A percentile compares a stretch with the other conserved stretches of the same genome.
phyloP scores from a whole-genome alignment of 2,888 invertebrate genomes.

The Gibbula magus region DNA sequence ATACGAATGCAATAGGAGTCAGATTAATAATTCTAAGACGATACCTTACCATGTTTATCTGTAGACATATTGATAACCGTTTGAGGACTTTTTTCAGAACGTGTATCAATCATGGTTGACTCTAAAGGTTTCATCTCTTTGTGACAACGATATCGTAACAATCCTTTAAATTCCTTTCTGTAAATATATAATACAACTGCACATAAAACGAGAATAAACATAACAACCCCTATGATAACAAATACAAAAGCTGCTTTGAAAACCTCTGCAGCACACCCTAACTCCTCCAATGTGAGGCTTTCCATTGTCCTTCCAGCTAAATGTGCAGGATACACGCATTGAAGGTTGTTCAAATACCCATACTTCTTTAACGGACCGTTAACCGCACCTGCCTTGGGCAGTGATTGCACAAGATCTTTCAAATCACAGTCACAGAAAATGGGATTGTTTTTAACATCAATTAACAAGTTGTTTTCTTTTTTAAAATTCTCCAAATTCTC shows the following conservation, averaged over 20 bases:
- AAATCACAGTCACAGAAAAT: conserved; percentile 53
- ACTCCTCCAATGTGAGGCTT: conserved; percentile 28
- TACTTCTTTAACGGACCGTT: conserved; percentile 31
- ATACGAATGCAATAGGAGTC: no score
- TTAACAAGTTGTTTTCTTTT: conserved; percentile 45
- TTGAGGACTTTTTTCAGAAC: no score
- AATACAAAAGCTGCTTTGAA: not conserved
- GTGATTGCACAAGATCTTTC: not conserved
- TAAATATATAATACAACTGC: no score
- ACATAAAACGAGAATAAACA: no score
- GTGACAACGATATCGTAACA: no score
- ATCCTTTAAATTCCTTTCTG: no score
- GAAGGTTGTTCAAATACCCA: conserved; percentile 43
- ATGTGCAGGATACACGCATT: conserved; percentile 41
- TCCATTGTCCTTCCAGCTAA: conserved; percentile 37
- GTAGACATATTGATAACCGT: no score
- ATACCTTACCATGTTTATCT: no score
- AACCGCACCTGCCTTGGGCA: conserved; percentile 25
- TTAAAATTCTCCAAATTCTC: conserved; percentile 45
- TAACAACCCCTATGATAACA: conserved; percentile 26
- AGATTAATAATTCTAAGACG: no score
- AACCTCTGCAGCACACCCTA: conserved; percentile 26
- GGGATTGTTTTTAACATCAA: conserved; percentile 56
- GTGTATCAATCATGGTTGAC: no score
- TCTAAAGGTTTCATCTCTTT: no score